phyloP scores from a whole-genome alignment of 2,113 vertebrate genomes.

The Ochotona princeps region DNA sequence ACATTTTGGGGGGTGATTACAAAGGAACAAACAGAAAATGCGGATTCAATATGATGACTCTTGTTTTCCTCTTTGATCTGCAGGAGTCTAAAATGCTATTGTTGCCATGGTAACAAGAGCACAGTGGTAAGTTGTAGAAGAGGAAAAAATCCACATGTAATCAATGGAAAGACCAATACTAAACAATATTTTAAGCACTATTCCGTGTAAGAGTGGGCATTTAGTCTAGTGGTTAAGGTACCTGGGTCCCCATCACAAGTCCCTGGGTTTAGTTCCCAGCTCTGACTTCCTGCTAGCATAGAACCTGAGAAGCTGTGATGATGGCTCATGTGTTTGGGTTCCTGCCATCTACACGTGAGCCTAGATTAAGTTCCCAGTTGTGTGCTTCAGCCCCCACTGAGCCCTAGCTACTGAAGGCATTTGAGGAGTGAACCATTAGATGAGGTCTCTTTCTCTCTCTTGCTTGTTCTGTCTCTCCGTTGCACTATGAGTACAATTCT shows the following conservation, averaged over 20 bases:
- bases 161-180: constrained; percentile 25
- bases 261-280: too few relatives aligned
- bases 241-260: too few relatives aligned
- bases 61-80: background rate
- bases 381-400: too few relatives aligned
- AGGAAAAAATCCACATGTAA: constrained; percentile 53
- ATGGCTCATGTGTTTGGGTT: too few relatives aligned
- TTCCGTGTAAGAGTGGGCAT: background rate
- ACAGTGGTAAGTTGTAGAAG: background rate
- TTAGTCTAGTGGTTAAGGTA: too few relatives aligned
- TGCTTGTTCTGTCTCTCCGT: background rate
- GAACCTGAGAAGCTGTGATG: too few relatives aligned
- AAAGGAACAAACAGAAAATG: background rate
- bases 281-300: too few relatives aligned
- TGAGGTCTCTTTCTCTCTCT: too few relatives aligned
- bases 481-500: background rate
- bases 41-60: background rate
- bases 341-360: too few relatives aligned
- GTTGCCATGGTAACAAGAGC: background rate
- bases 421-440: too few relatives aligned
- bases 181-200: constrained; percentile 38
- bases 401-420: too few relatives aligned
- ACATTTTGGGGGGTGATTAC: background rate
- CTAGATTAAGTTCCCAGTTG: too few relatives aligned
- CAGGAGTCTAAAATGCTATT: background rate